Evolutionary conservation across 1,140 invertebrate genomes (phyloP), one percentile per base, ranked within the genome.

Genomic region (Camponotus pennsylvanicus): DNA sequence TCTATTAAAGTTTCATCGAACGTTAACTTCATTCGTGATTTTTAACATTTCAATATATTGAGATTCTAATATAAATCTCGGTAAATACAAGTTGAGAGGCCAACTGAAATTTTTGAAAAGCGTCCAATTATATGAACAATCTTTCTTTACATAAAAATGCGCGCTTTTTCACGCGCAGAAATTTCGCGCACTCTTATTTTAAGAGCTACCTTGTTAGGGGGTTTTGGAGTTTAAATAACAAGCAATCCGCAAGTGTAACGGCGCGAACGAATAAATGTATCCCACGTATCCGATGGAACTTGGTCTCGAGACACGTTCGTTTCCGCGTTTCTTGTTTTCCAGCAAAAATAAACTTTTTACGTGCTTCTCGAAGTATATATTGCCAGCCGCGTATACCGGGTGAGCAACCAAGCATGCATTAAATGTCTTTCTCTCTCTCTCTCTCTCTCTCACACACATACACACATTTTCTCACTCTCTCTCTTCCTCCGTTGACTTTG

Each of bases 331-430:
- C 13, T 37, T 45, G 63, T 82, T 82, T 82, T 18, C 18, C 40
- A 82, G 40, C 15, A 59, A 73, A 82, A 82, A 82, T 82, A 82
- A 71, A 82, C 52, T 71, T 82, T 82, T 82, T 82, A 82, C 78
- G 79, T 82, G 79, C 52, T 40, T 40, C 61, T 82, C 79, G 37
- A 82, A 57, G 37, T 73, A 57, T 13, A 45, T 32, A 45, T 13
- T 37, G 40, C 64, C 63, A 18, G 11, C n/a, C 8, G n/a, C 6
- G 11, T 73, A 59, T 61, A 82, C 55, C 40, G 79, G 67, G 67
- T 73, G 67, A 73, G 67, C 79, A 27, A 18, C 27, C 67, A 59
- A 82, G 79, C 79, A 61, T 71, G 66, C 52, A 42, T 59, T 82
- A 57, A 13, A 61, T 61, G 78, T 49, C 52, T 82, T 37, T 73